Conservation (phyloP, 2,888 invertebrate genomes). For the Chesias legatella region DNA sequence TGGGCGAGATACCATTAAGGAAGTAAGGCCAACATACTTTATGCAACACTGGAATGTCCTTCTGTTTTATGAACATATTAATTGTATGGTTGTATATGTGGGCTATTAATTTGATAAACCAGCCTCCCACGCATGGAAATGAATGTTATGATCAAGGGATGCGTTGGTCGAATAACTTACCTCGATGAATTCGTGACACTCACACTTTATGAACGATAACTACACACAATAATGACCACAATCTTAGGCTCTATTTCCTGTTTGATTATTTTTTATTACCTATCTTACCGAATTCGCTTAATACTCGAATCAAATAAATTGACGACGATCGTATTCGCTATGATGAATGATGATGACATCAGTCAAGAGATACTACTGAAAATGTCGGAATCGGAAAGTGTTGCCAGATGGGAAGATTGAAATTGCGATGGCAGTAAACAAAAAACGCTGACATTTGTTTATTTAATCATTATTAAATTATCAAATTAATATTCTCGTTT, state of each 20-base stretch:
- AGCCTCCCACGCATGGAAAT: constrained; percentile 70
- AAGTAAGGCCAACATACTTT: constrained; percentile 24
- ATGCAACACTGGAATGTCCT: constrained; percentile 10
- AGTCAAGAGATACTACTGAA: too few species aligned
- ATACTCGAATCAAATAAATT: constrained; percentile 31
- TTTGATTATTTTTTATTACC: too few species aligned
- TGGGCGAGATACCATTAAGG: constrained; percentile 17
- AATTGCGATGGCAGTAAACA: too few species aligned
- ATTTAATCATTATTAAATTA: too few species aligned
- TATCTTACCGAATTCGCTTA: too few species aligned
- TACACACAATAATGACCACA: constrained; percentile 3
- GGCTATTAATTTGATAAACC: constrained; percentile 32
- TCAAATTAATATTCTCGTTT: too few species aligned
- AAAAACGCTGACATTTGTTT: too few species aligned
- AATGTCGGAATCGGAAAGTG: too few species aligned
- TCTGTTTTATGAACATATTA: background rate
- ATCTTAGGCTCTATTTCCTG: background rate
- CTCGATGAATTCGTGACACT: constrained; percentile 45
- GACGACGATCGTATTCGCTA: too few species aligned
- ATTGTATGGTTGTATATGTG: background rate
- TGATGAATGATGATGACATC: too few species aligned
- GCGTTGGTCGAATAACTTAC: constrained; percentile 44
- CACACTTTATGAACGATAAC: constrained; percentile 22
- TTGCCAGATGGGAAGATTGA: too few species aligned
- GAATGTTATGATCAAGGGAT: constrained; percentile 45